These are phyloP conservation scores for Gorsachius goisagi DNA, from an alignment of 2,113 vertebrate genomes.

Conservation along the genomic window DNA sequence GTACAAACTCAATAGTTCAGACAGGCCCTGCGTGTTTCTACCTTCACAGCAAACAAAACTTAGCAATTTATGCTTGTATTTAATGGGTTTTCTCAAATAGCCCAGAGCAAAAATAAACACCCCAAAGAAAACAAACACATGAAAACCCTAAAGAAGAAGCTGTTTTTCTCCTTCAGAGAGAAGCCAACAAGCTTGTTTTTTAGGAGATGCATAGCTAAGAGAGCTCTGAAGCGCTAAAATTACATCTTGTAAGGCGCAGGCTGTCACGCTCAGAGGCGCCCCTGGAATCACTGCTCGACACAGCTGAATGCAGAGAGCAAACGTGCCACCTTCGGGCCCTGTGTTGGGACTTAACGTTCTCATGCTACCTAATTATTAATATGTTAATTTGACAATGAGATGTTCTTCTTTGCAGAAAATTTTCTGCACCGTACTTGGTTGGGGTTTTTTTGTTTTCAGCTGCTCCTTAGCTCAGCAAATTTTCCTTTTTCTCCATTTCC, in stretches of 20 bases:
- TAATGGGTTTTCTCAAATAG: background rate
- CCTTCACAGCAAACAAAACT: background rate
- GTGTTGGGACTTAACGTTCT: background rate
- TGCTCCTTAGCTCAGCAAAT: accelerated
- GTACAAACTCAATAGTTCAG: background rate
- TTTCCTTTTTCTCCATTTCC: background rate
- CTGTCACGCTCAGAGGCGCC: background rate
- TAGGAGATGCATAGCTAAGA: background rate
- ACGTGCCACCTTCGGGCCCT: background rate
- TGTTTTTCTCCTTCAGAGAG: background rate
- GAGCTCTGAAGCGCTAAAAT: background rate
- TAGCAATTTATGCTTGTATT: background rate
- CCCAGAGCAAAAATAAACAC: background rate
- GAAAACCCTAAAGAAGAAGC: background rate
- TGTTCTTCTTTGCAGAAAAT: background rate
- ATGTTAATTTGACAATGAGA: constrained; percentile 37
- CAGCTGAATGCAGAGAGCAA: background rate
- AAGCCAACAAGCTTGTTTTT: background rate
- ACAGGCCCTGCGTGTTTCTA: background rate
- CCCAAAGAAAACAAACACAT: background rate
- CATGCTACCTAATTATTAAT: constrained; percentile 24
- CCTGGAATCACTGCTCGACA: background rate
- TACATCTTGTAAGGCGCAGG: background rate
- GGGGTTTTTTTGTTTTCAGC: background rate
- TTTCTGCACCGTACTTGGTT: background rate